Evolutionary conservation across 2,888 invertebrate species (phyloP).

Genomic region (Hirtodrosophila trivittata): DNA sequence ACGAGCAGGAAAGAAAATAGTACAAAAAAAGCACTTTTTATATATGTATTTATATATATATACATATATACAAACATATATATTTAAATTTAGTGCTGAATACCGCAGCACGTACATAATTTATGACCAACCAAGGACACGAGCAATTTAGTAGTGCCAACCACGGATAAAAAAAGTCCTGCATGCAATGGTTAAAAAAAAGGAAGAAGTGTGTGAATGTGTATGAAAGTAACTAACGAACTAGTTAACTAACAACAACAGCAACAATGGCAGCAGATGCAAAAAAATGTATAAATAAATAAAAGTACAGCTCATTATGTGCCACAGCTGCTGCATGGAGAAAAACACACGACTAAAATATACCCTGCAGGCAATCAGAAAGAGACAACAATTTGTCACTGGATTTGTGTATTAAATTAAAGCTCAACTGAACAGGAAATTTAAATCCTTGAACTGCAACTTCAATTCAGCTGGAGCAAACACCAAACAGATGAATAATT

Average conservation of each 20-base stretch:
- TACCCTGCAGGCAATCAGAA: slow-evolving; percentile 17
- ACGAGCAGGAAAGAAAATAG: slow-evolving; percentile 22
- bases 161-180: slow-evolving; percentile 42
- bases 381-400: slow-evolving; percentile 12
- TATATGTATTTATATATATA: not conserved
- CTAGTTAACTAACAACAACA: slow-evolving; percentile 61
- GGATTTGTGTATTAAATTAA: not conserved
- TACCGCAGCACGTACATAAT: slow-evolving; percentile 81
- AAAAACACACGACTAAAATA: slow-evolving; percentile 9
- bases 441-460: too few relatives aligned
- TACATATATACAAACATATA: slow-evolving; percentile 40
- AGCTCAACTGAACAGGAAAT: not conserved
- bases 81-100: slow-evolving; percentile 80
- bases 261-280: slow-evolving; percentile 12
- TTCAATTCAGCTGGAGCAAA: too few relatives aligned
- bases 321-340: slow-evolving; percentile 2
- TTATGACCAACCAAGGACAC: slow-evolving; percentile 80
- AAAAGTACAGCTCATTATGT: slow-evolving; percentile 41
- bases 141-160: slow-evolving; percentile 76
- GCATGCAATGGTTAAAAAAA: slow-evolving; percentile 1
- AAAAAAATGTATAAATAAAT: slow-evolving; percentile 20
- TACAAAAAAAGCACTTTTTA: not conserved
- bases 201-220: slow-evolving; percentile 14
- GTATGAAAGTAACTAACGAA: slow-evolving; percentile 56
- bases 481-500: too few relatives aligned